Conservation (phyloP, 2,113 vertebrate genomes). For the Tiliqua scincoides region DNA sequence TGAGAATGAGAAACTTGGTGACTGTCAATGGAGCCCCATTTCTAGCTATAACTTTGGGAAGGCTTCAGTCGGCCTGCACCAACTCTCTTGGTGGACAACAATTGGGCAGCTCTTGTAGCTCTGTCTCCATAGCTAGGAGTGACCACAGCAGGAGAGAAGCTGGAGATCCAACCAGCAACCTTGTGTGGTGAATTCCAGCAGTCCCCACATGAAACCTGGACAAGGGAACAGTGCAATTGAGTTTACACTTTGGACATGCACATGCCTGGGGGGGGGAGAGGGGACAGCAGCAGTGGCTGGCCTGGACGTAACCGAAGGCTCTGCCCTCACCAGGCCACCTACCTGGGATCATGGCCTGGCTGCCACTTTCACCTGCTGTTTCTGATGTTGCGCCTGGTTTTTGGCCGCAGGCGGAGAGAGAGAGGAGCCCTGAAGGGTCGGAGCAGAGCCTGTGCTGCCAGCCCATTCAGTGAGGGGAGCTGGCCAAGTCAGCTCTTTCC, state of each 20-base stretch:
- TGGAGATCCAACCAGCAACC: neutral
- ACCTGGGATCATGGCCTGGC: no score
- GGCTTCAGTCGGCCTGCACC: neutral
- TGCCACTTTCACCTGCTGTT: no score
- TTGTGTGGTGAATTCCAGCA: neutral
- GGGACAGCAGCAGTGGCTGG: no score
- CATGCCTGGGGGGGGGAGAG: neutral
- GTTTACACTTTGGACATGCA: no score
- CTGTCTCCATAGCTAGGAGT: no score
- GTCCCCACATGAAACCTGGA: neutral
- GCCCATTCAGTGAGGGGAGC: no score
- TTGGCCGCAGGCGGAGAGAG: neutral
- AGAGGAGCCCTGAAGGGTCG: no score
- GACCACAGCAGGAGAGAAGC: neutral
- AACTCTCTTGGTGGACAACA: neutral
- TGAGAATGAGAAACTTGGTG: neutral
- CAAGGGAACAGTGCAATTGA: neutral
- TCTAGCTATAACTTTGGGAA: neutral
- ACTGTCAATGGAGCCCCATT: neutral
- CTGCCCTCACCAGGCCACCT: no score
- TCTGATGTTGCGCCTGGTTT: neutral
- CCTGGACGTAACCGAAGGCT: no score
- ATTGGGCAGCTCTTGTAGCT: neutral
- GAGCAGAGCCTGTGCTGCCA: no score
- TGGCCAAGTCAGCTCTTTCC: no score